Conservation (phyloP, 2,113 vertebrate genomes). For the Cromileptes altivelis region DNA sequence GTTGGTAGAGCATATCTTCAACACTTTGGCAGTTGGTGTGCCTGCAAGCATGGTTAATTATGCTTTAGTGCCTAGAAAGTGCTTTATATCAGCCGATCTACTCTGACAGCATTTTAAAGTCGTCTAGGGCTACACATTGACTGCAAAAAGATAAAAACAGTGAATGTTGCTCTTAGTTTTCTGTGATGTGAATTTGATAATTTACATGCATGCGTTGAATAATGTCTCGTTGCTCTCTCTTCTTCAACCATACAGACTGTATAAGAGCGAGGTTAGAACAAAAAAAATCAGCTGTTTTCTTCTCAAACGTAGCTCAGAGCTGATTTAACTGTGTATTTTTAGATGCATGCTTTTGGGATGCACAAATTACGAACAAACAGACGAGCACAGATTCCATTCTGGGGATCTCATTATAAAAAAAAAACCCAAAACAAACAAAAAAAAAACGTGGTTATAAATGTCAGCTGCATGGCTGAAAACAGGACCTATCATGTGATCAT, state of each 20-base stretch:
- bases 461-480: slow-evolving; percentile 60
- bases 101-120: slow-evolving; percentile 55
- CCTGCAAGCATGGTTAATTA: slow-evolving; percentile 51
- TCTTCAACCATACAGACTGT: slow-evolving; percentile 23
- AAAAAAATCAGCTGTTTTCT: slow-evolving; percentile 17
- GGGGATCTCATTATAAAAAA: slow-evolving; percentile 13
- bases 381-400: slow-evolving; percentile 44
- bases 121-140: slow-evolving; percentile 56
- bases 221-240: slow-evolving; percentile 34
- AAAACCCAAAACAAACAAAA: not conserved
- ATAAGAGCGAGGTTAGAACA: slow-evolving; percentile 38
- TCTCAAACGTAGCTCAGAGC: slow-evolving; percentile 16
- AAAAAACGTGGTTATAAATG: slow-evolving; percentile 4
- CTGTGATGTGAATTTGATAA: slow-evolving; percentile 53
- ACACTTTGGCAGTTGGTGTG: slow-evolving; percentile 50
- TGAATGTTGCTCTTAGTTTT: slow-evolving; percentile 57
- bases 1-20: slow-evolving; percentile 30
- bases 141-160: slow-evolving; percentile 53
- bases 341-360: slow-evolving; percentile 60
- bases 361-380: slow-evolving; percentile 49
- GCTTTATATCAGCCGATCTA: slow-evolving; percentile 43
- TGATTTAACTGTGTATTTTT: slow-evolving; percentile 47
- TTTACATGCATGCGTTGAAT: slow-evolving; percentile 61
- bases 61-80: slow-evolving; percentile 42
- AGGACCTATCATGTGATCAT: slow-evolving; percentile 61